A percentile compares a stretch with the other conserved stretches of the same genome.
phyloP scores from a whole-genome alignment of 1,140 invertebrate species.

The Hyposmocoma kahamanoa region DNA sequence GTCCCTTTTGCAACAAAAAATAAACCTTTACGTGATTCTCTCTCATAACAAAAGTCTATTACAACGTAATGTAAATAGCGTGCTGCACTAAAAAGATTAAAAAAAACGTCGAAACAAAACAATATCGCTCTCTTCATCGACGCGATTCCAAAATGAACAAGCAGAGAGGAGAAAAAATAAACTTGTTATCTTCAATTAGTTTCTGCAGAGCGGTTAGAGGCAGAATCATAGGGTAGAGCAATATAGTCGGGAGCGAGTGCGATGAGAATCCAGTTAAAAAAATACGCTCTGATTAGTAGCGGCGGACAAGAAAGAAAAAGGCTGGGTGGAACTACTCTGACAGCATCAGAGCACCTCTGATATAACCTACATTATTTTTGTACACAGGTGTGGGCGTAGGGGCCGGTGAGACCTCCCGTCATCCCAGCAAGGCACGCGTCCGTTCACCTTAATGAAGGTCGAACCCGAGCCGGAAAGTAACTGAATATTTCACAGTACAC shows the following conservation, averaged over 20 bases:
- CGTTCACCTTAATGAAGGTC: neutral
- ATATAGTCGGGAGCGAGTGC: slow-evolving; percentile 31
- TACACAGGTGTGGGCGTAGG: neutral
- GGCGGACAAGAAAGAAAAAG: slow-evolving; percentile 28
- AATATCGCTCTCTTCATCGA: slow-evolving; percentile 34
- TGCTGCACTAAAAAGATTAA: slow-evolving; percentile 12
- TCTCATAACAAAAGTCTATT: slow-evolving; percentile 15
- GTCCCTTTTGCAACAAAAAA: slow-evolving; percentile 11
- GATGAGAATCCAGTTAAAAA: slow-evolving; percentile 47
- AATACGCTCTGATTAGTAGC: slow-evolving; percentile 25
- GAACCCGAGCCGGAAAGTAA: neutral
- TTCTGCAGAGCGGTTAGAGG: slow-evolving; percentile 40
- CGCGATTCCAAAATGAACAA: slow-evolving; percentile 39
- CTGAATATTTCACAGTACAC: neutral
- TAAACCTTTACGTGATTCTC: slow-evolving; percentile 12
- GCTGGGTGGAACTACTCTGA: slow-evolving; percentile 1
- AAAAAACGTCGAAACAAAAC: slow-evolving; percentile 31
- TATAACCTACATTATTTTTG: no score
- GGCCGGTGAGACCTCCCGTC: neutral
- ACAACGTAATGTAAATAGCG: slow-evolving; percentile 4
- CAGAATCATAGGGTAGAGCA: slow-evolving; percentile 44
- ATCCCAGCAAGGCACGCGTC: neutral
- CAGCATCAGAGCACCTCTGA: neutral
- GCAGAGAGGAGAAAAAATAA: slow-evolving; percentile 39
- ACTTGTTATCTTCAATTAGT: slow-evolving; percentile 62